Conservation (phyloP, 2,888 invertebrate genomes). For the Thysanoteuthis rhombus region DNA sequence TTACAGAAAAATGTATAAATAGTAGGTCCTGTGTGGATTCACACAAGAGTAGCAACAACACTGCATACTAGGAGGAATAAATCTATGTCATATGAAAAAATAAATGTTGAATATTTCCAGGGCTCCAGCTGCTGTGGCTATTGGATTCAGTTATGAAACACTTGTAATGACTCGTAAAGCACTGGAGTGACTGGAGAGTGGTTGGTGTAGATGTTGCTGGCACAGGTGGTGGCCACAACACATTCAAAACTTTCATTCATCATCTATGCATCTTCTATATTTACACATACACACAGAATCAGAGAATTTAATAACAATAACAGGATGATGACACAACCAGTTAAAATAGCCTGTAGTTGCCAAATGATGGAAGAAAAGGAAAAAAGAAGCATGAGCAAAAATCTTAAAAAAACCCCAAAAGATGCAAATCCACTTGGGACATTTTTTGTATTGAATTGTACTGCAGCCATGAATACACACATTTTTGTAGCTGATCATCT, state of each 20-base stretch:
- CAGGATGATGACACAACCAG: slow-evolving; percentile 20
- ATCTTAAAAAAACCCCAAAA: not conserved
- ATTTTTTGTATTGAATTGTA: not conserved
- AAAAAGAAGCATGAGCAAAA: not conserved
- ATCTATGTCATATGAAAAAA: slow-evolving; percentile 28
- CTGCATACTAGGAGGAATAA: slow-evolving; percentile 27
- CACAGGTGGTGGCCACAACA: not conserved
- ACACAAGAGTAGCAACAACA: slow-evolving; percentile 26
- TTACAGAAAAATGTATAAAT: not conserved
- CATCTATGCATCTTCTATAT: not conserved
- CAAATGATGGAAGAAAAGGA: not conserved
- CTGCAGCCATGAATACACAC: not conserved
- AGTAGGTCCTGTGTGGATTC: slow-evolving; percentile 17
- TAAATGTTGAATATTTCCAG: slow-evolving; percentile 30
- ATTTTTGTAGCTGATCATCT: not conserved
- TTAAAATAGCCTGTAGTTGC: slow-evolving; percentile 29
- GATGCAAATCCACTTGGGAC: not conserved
- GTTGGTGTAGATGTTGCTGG: not conserved
- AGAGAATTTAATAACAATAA: not conserved
- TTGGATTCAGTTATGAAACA: slow-evolving; percentile 18
- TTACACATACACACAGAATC: not conserved
- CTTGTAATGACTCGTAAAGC: slow-evolving; percentile 21
- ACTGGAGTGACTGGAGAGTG: slow-evolving; percentile 24
- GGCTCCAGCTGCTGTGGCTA: not conserved
- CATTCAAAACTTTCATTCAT: not conserved